phyloP scores from a whole-genome alignment of 1,140 invertebrate species.

The Papilio machaon region DNA sequence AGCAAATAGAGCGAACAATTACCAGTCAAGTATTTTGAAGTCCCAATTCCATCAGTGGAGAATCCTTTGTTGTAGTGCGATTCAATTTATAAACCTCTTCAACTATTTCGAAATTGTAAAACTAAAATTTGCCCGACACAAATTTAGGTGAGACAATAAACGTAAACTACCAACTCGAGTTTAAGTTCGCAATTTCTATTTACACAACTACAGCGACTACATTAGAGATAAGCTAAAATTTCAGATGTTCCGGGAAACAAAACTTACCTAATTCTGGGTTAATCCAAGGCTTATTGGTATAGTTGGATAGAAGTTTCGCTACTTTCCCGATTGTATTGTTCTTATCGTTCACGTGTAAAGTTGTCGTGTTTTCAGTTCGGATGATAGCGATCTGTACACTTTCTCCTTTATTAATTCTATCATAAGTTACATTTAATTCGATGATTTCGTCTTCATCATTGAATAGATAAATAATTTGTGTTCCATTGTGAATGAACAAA shows the following conservation, averaged over 20 bases:
- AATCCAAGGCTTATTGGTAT: slow-evolving; percentile 92
- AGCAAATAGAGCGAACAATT: slow-evolving; percentile 4
- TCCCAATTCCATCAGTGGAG: neutral
- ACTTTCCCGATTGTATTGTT: slow-evolving; percentile 87
- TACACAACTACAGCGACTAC: slow-evolving; percentile 36
- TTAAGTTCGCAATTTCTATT: slow-evolving; percentile 40
- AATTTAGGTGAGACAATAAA: slow-evolving; percentile 39
- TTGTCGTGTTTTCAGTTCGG: slow-evolving; percentile 87
- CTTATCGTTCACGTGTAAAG: slow-evolving; percentile 91
- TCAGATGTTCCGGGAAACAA: slow-evolving; percentile 30
- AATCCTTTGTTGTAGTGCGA: slow-evolving; percentile 16
- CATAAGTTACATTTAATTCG: slow-evolving; percentile 88
- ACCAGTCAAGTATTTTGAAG: slow-evolving; percentile 14
- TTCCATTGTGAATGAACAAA: slow-evolving; percentile 90
- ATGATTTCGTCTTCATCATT: slow-evolving; percentile 91
- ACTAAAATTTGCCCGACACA: slow-evolving; percentile 32
- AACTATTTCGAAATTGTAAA: slow-evolving; percentile 32
- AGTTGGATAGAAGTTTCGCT: slow-evolving; percentile 87
- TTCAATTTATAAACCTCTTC: slow-evolving; percentile 14
- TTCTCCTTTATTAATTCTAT: slow-evolving; percentile 89
- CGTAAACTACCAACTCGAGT: slow-evolving; percentile 34
- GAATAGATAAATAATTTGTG: slow-evolving; percentile 90
- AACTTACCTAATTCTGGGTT: slow-evolving; percentile 88
- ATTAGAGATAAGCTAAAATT: slow-evolving; percentile 39
- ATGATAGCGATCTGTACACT: slow-evolving; percentile 93